phyloP scores from a whole-genome alignment of 2,113 vertebrate genomes.

The Ochotona princeps region DNA sequence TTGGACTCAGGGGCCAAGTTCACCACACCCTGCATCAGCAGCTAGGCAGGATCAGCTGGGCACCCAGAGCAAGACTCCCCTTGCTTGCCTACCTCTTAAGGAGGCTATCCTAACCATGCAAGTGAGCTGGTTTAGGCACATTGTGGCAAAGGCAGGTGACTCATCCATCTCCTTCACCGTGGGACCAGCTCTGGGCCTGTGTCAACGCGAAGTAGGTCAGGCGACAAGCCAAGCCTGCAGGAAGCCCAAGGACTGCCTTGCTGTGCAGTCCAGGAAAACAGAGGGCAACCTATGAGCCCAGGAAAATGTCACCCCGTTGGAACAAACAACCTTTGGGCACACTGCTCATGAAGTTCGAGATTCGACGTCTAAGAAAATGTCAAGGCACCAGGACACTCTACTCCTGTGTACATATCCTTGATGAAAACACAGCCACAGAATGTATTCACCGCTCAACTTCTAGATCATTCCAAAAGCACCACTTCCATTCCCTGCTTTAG shows the following conservation, averaged over 20 bases:
- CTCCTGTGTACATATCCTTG: too few species aligned
- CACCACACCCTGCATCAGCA: background rate
- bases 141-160: background rate
- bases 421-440: background rate
- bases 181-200: conserved; percentile 17
- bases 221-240: conserved; percentile 26
- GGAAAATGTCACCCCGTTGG: background rate
- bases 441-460: background rate
- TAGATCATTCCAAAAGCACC: background rate
- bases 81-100: background rate
- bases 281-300: background rate
- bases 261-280: background rate
- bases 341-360: fast-evolving
- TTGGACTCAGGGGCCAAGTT: background rate
- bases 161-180: background rate
- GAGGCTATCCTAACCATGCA: background rate
- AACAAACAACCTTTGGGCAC: fast-evolving
- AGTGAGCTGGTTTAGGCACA: background rate
- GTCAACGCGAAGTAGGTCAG: background rate
- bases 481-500: background rate
- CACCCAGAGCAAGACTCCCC: background rate
- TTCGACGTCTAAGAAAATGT: background rate
- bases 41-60: background rate
- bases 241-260: background rate
- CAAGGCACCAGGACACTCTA: background rate